Percentiles rank a stretch among this genome's conserved stretches.
Evolutionary conservation across 1,140 invertebrate genomes (phyloP).

Genomic region (Lepidurus couesii): DNA sequence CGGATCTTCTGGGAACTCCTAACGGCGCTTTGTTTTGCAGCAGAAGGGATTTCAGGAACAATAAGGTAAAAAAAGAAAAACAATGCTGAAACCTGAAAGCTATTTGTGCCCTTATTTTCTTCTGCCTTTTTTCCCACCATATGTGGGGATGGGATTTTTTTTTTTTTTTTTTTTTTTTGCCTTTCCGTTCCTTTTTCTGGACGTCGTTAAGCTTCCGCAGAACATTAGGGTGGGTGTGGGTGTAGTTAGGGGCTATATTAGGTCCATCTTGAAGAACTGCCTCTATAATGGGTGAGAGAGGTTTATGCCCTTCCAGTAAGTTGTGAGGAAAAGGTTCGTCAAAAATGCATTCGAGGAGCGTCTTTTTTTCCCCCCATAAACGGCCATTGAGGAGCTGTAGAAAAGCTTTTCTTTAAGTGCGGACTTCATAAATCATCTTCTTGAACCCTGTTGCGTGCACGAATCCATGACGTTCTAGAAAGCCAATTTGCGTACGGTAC

Average conservation of each 20-base stretch:
- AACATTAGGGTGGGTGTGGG: neutral
- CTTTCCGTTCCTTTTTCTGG: neutral
- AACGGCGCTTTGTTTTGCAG: slow-evolving; percentile 36
- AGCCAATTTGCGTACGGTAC: slow-evolving; percentile 6
- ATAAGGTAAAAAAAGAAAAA: slow-evolving; percentile 58
- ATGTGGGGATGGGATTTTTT: slow-evolving; percentile 17
- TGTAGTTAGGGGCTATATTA: neutral
- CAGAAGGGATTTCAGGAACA: slow-evolving; percentile 43
- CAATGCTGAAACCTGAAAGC: slow-evolving; percentile 44
- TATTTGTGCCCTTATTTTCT: slow-evolving; percentile 11
- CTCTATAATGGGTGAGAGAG: neutral
- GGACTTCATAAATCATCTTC: neutral
- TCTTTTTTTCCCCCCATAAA: neutral
- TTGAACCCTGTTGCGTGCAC: slow-evolving; percentile 10
- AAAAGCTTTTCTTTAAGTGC: neutral
- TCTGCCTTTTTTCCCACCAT: neutral
- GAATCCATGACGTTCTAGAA: neutral
- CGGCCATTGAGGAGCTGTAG: slow-evolving; percentile 1
- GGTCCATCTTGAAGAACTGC: neutral
- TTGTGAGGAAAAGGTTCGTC: neutral
- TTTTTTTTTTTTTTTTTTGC: slow-evolving; percentile 19
- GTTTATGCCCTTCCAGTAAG: neutral
- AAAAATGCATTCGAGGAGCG: neutral
- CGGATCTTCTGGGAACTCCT: slow-evolving; percentile 49
- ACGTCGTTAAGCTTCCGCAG: neutral